Conservation (phyloP, 2,113 vertebrate species). For the Rhinopomastus cyanomelas region DNA sequence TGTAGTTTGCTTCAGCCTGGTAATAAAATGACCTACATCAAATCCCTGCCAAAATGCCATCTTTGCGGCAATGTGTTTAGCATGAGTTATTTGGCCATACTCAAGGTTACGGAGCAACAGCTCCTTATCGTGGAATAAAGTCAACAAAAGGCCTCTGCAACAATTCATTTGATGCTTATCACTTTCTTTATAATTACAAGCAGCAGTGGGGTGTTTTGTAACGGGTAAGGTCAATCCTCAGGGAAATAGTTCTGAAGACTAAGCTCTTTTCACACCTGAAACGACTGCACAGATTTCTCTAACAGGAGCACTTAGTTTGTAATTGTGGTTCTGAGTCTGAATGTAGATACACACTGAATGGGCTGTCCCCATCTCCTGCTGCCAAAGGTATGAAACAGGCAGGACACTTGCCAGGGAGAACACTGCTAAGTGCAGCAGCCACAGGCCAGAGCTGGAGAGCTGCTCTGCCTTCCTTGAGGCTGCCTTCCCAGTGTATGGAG, state of each 20-base stretch:
- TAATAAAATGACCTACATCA: constrained; percentile 84
- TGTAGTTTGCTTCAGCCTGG: constrained; percentile 77
- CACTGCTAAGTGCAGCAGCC: neutral
- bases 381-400: neutral
- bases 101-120: constrained; percentile 57
- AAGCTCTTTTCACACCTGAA: neutral
- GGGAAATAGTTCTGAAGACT: neutral
- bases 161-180: constrained; percentile 15
- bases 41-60: constrained; percentile 72
- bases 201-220: neutral
- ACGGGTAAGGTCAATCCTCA: neutral
- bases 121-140: constrained; percentile 36
- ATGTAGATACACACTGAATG: neutral
- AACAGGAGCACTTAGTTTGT: neutral
- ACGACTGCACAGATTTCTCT: neutral
- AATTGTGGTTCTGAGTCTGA: neutral
- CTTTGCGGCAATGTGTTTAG: constrained; percentile 68
- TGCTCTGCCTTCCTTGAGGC: neutral
- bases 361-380: neutral
- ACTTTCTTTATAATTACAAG: constrained; percentile 26
- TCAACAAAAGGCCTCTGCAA: constrained; percentile 16
- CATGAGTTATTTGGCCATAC: constrained; percentile 68
- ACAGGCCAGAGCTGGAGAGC: neutral
- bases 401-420: neutral
- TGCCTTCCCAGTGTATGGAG: neutral